These are phyloP conservation scores for Limnephilus lunatus DNA, from an alignment of 2,888 invertebrate genomes.

Conservation along the genomic window DNA sequence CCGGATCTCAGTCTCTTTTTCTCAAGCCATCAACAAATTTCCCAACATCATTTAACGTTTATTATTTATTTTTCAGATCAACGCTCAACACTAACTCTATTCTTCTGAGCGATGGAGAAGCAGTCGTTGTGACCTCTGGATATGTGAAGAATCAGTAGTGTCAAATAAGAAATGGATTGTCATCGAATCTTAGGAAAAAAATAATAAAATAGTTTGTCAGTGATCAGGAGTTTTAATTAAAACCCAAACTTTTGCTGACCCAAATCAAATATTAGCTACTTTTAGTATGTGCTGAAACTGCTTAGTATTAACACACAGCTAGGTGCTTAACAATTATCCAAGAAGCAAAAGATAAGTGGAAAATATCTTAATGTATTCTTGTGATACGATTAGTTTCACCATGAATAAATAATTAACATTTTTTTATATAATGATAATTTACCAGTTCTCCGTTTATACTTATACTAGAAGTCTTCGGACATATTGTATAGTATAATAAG, in stretches of 20 bases:
- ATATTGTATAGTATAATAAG: too few relatives aligned
- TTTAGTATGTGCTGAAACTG: neutral
- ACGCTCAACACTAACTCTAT: conserved; percentile 30
- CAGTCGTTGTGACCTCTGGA: conserved; percentile 52
- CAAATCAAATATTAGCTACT: neutral
- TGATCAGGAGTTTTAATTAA: neutral
- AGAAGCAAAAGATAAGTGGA: too few relatives aligned
- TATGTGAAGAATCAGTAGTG: neutral
- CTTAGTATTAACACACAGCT: too few relatives aligned
- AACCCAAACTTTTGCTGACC: neutral
- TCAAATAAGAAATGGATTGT: neutral
- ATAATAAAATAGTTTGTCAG: neutral
- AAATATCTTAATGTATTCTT: too few relatives aligned
- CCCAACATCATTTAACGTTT: too few relatives aligned
- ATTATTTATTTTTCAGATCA: conserved; percentile 54
- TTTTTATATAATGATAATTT: too few relatives aligned
- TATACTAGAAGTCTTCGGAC: too few relatives aligned
- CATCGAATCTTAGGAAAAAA: neutral
- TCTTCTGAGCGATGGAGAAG: conserved; percentile 55
- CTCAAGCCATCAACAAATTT: too few relatives aligned
- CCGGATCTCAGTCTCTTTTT: neutral
- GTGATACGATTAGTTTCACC: too few relatives aligned
- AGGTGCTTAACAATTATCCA: too few relatives aligned
- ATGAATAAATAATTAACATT: too few relatives aligned
- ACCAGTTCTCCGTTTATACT: too few relatives aligned